phyloP scores from a whole-genome alignment of 2,888 invertebrate species.

The Papilio demoleus region DNA sequence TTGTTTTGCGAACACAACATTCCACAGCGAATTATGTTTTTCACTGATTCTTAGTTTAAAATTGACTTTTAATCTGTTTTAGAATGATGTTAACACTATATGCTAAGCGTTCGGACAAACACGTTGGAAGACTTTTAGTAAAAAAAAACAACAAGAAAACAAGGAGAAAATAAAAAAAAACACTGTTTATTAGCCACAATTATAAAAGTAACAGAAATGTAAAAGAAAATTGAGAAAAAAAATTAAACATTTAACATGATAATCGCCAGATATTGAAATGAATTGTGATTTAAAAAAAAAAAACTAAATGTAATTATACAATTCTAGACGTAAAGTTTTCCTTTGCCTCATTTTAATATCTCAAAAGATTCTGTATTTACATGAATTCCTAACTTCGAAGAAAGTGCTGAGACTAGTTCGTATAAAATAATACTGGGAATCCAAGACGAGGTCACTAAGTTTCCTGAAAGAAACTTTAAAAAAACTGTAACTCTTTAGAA shows the following conservation, averaged over 20 bases:
- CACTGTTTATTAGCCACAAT: no score
- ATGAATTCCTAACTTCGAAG: conserved; percentile 9
- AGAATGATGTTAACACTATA: no score
- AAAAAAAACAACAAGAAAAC: not conserved
- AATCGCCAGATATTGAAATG: no score
- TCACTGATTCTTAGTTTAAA: not conserved
- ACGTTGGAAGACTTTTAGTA: not conserved
- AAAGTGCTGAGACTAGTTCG: conserved; percentile 5
- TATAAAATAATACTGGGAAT: conserved; percentile 24
- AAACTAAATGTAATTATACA: not conserved
- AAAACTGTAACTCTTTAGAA: conserved; percentile 30
- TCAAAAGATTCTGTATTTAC: conserved; percentile 23
- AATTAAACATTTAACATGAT: no score
- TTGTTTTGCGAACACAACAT: not conserved
- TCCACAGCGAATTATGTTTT: not conserved
- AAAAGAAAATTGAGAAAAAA: no score
- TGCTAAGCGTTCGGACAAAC: not conserved
- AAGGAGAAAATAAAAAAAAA: no score
- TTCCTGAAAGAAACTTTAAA: conserved; percentile 10
- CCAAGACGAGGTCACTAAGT: conserved; percentile 31
- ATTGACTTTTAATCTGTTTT: not conserved
- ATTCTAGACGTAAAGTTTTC: not conserved
- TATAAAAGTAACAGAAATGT: not conserved
- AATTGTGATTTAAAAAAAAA: conserved; percentile 4
- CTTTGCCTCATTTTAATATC: conserved; percentile 9